Conservation (phyloP, 2,797 vertebrate genomes). For the Rhinella marina region DNA sequence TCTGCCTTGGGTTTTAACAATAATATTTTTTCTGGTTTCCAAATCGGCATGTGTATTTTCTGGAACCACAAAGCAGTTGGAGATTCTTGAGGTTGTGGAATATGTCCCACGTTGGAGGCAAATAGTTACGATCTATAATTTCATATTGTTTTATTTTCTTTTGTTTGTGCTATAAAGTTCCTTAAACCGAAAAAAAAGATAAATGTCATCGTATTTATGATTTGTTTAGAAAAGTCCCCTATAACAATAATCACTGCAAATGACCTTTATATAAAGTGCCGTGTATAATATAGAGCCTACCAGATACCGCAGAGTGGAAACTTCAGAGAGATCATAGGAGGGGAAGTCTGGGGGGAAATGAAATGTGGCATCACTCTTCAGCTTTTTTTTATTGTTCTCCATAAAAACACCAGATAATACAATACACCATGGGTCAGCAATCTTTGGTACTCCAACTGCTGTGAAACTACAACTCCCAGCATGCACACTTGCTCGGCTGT, state of each 20-base stretch:
- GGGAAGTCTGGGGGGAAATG: not conserved
- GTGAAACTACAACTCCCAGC: too few relatives aligned
- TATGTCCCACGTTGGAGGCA: slow-evolving; percentile 26
- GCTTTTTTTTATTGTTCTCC: not conserved
- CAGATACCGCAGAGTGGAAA: not conserved
- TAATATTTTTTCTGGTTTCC: slow-evolving; percentile 58
- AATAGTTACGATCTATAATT: slow-evolving; percentile 45
- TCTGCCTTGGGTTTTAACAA: slow-evolving; percentile 30
- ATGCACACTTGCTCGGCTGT: too few relatives aligned
- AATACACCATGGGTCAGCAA: too few relatives aligned
- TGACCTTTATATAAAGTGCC: not conserved
- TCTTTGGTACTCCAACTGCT: too few relatives aligned
- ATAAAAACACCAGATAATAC: not conserved
- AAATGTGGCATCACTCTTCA: not conserved
- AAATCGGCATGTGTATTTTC: slow-evolving; percentile 41
- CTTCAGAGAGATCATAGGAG: not conserved
- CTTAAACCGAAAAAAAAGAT: not conserved
- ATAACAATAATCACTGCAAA: not conserved
- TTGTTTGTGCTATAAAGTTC: slow-evolving; percentile 12
- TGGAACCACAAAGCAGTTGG: slow-evolving; percentile 41
- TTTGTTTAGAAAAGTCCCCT: slow-evolving; percentile 16
- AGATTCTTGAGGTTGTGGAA: slow-evolving; percentile 46
- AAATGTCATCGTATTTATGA: not conserved
- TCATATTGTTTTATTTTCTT: slow-evolving; percentile 44
- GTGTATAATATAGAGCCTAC: not conserved